Percentiles rank a stretch among this genome's conserved stretches.
Conservation (phyloP, 2,113 vertebrate species). For the Dermatemys mawii region DNA sequence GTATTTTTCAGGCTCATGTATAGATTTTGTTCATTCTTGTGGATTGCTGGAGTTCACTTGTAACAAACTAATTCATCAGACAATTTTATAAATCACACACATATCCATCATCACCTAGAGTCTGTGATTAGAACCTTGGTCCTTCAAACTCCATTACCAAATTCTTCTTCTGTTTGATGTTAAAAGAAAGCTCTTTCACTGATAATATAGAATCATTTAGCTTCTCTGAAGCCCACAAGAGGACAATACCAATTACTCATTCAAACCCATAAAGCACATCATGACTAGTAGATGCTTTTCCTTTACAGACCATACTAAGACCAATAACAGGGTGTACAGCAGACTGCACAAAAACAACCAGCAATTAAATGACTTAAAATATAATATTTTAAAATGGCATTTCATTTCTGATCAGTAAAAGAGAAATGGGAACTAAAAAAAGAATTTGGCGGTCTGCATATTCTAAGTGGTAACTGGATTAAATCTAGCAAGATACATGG, state of each 20-base stretch:
- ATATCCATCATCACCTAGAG: neutral
- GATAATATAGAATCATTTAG: neutral
- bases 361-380: neutral
- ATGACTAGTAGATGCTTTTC: neutral
- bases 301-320: neutral
- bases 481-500: neutral
- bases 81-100: neutral
- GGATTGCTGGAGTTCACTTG: neutral
- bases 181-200: neutral
- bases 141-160: neutral
- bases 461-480: neutral
- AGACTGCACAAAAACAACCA: neutral
- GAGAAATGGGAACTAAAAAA: neutral
- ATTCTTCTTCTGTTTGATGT: neutral
- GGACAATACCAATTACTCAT: neutral
- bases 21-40: rapidly evolving
- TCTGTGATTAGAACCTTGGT: neutral
- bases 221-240: neutral
- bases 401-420: neutral
- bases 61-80: neutral
- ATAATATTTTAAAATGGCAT: neutral
- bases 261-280: neutral
- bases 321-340: neutral
- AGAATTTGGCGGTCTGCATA: neutral
- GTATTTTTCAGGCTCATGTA: neutral